phyloP scores from a whole-genome alignment of 92 coral and sea anemone species.

The Plumapathes pennacea region DNA sequence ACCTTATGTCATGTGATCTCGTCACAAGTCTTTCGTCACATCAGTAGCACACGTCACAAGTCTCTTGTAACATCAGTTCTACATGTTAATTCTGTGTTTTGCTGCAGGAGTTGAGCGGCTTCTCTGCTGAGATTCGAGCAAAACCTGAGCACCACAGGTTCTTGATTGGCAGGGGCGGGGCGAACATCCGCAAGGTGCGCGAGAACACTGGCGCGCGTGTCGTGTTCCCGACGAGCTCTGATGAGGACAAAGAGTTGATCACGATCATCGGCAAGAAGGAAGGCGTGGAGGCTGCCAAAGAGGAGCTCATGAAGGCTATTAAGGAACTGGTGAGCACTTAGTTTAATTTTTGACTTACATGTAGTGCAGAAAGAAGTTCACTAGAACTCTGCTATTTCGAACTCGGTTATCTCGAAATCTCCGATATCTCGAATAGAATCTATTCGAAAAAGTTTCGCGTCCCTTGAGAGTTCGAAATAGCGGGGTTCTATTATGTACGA shows the following conservation, averaged over 20 bases:
- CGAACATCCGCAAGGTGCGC: slow-evolving; percentile 93
- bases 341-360: no score
- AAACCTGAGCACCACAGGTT: slow-evolving; percentile 97
- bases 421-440: no score
- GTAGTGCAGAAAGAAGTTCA: no score
- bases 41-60: no score
- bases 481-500: no score
- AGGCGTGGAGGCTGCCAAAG: slow-evolving; percentile 88
- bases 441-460: no score
- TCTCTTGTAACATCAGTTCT: no score
- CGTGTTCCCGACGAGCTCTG: slow-evolving; percentile 86
- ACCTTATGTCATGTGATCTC: neutral
- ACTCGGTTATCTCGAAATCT: no score
- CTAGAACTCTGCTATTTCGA: no score
- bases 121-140: slow-evolving; percentile 81
- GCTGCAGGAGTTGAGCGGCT: slow-evolving; percentile 87
- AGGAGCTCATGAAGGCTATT: slow-evolving; percentile 87
- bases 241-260: slow-evolving; percentile 94
- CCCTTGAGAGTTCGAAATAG: no score
- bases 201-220: slow-evolving; percentile 97
- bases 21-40: neutral
- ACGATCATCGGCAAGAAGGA: slow-evolving; percentile 95
- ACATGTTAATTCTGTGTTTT: neutral
- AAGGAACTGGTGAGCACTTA: slow-evolving; percentile 93
- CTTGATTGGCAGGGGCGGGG: slow-evolving; percentile 97